These are phyloP conservation scores for Lepus townsendii DNA, from an alignment of 2,797 vertebrate genomes.

Conservation along the genomic window DNA sequence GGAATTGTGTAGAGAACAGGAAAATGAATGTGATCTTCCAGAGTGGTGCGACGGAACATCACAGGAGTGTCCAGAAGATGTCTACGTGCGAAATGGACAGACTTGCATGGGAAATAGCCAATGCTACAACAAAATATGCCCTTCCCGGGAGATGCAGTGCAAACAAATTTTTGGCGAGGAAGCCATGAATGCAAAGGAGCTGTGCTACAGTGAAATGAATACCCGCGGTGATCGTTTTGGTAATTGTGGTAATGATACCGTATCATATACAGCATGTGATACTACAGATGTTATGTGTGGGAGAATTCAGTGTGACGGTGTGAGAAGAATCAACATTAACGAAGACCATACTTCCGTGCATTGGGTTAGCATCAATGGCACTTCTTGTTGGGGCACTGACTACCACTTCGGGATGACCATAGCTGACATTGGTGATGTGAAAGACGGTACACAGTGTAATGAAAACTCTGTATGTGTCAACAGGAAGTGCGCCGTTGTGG, in stretches of 20 bases:
- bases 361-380: background rate
- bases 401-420: background rate
- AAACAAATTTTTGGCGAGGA: conserved; percentile 57
- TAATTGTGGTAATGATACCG: conserved; percentile 76
- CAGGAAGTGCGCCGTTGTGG: background rate
- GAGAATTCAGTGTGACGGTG: conserved; percentile 61
- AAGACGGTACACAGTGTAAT: conserved; percentile 59
- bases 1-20: too few relatives aligned
- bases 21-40: too few relatives aligned
- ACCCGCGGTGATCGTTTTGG: conserved; percentile 83
- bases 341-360: background rate
- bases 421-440: conserved; percentile 54
- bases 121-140: conserved; percentile 83
- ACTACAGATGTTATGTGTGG: conserved; percentile 39
- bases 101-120: conserved; percentile 67
- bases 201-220: conserved; percentile 84
- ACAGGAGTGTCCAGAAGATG: conserved; percentile 17
- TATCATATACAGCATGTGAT: background rate
- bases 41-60: conserved; percentile 9
- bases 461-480: conserved; percentile 43
- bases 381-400: conserved; percentile 48
- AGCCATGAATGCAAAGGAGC: conserved; percentile 54
- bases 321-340: background rate
- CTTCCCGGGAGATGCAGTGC: conserved; percentile 79
- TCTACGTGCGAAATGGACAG: background rate